phyloP scores from a whole-genome alignment of 2,888 invertebrate species.

The Lypha dubia region DNA sequence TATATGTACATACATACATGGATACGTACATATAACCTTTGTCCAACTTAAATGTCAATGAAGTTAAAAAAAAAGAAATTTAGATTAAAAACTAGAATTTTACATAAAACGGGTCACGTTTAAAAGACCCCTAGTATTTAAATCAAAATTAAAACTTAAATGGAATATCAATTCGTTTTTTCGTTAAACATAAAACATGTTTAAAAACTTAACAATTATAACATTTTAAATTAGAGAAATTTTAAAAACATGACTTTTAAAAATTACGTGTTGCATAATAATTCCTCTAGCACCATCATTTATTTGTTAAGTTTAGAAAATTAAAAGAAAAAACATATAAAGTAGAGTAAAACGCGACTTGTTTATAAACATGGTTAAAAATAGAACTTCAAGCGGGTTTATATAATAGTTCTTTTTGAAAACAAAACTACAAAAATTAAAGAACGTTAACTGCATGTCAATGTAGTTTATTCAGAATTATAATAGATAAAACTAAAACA shows the following conservation, averaged over 20 bases:
- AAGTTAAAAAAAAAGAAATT: not conserved
- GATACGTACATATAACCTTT: not conserved
- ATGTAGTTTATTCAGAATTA: conserved; percentile 52
- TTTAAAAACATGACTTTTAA: conserved; percentile 67
- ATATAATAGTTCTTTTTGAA: not conserved
- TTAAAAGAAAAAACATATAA: conserved; percentile 22
- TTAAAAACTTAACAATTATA: conserved; percentile 58
- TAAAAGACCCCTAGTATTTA: not conserved
- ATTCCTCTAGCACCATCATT: conserved; percentile 22
- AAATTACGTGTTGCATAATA: conserved; percentile 70
- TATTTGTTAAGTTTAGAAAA: conserved; percentile 47
- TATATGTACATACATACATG: not conserved
- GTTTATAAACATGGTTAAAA: conserved; percentile 39
- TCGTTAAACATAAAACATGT: conserved; percentile 58
- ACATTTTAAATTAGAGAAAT: conserved; percentile 66
- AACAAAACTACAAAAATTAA: conserved; percentile 26
- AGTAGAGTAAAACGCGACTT: conserved; percentile 61
- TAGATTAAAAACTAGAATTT: not conserved
- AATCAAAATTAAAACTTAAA: conserved; percentile 7
- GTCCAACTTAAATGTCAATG: not conserved
- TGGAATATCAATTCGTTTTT: conserved; percentile 30
- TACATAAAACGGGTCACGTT: not conserved
- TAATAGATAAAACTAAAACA: conserved; percentile 33
- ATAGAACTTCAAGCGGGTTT: conserved; percentile 37
- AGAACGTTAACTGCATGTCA: conserved; percentile 69